These are phyloP conservation scores for Acinonyx jubatus DNA, from an alignment of 2,113 vertebrate genomes.

Conservation along the genomic window DNA sequence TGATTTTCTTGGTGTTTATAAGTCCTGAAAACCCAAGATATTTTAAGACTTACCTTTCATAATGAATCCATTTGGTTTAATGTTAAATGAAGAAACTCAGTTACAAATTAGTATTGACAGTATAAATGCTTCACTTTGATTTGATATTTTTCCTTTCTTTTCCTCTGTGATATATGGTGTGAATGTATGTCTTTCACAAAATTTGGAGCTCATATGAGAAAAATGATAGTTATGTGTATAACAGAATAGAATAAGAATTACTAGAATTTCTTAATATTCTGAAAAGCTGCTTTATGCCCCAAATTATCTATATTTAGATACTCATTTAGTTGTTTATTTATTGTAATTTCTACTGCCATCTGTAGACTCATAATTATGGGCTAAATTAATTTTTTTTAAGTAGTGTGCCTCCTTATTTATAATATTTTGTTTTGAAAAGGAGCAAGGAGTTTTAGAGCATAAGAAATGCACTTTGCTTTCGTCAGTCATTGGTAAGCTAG, in stretches of 20 bases:
- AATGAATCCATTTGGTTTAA: not conserved
- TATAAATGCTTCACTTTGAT: not conserved
- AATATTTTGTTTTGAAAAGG: constrained; percentile 14
- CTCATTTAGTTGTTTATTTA: not conserved
- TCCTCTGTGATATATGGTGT: not conserved
- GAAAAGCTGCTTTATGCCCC: not conserved
- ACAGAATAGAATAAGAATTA: not conserved
- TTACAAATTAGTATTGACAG: not conserved
- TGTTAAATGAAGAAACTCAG: constrained; percentile 2
- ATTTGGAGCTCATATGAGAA: not conserved
- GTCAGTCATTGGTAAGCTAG: not conserved
- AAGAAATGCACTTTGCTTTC: not conserved
- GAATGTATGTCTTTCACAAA: not conserved
- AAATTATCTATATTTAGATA: not conserved
- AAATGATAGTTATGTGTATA: not conserved
- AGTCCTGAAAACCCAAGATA: not conserved
- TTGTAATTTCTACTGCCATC: not conserved
- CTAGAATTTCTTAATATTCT: not conserved
- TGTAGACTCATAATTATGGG: not conserved
- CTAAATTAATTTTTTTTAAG: not conserved
- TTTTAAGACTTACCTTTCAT: not conserved
- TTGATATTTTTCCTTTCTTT: not conserved
- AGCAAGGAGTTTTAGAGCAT: not conserved
- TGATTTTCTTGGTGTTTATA: not conserved
- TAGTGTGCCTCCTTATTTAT: not conserved